These are phyloP conservation scores for Scylla paramamosain DNA, from an alignment of 1,140 invertebrate species.

Conservation along the genomic window DNA sequence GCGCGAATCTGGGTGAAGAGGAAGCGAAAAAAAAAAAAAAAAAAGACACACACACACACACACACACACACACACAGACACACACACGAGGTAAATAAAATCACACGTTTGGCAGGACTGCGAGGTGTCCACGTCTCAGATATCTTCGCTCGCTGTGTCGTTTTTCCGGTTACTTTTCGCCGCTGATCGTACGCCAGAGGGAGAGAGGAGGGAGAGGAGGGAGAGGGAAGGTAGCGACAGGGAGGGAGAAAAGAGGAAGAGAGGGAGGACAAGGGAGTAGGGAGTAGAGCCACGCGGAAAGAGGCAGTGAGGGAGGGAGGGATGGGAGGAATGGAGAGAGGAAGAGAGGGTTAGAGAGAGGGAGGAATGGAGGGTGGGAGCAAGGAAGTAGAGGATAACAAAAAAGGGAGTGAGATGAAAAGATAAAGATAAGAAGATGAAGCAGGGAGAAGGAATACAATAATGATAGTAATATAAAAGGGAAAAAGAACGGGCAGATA, in stretches of 20 bases:
- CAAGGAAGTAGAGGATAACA: not conserved
- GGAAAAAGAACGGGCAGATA: not conserved
- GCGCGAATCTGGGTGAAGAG: not conserved
- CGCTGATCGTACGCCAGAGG: conserved; percentile 32
- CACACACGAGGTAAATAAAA: not conserved
- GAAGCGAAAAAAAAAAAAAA: not conserved
- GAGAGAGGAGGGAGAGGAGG: not conserved
- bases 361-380: not conserved
- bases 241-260: conserved; percentile 5
- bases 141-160: not conserved
- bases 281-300: not conserved
- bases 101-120: not conserved
- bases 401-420: not conserved
- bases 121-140: conserved; percentile 41
- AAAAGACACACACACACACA: too few relatives aligned
- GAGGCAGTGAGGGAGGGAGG: not conserved
- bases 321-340: not conserved
- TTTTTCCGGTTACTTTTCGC: conserved; percentile 44
- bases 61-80: not conserved
- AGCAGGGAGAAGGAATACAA: not conserved
- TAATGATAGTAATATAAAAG: not conserved
- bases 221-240: not conserved
- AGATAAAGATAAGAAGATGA: not conserved
- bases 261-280: not conserved
- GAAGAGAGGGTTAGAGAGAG: not conserved